A percentile compares a stretch with the other conserved stretches of the same genome.
Evolutionary conservation across 1,140 invertebrate genomes (phyloP).

Genomic region (Lanistes nyassanus): DNA sequence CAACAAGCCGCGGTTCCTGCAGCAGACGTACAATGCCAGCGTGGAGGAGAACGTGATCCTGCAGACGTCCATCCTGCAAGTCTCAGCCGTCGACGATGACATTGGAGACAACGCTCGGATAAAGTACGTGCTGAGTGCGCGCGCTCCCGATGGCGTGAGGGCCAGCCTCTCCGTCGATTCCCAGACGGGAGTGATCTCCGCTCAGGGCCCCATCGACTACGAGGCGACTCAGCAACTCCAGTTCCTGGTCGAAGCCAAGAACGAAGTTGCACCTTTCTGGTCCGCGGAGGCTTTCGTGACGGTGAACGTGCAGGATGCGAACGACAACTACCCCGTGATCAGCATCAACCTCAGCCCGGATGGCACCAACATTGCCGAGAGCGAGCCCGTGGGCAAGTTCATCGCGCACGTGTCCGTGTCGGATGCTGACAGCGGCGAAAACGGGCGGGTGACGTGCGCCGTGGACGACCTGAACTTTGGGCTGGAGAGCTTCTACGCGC

Average conservation of each 20-base stretch:
- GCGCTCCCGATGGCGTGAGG: constrained; percentile 87
- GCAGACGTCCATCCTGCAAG: constrained; percentile 40
- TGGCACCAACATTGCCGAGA: constrained; percentile 44
- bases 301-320: constrained; percentile 52
- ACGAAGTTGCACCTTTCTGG: constrained; percentile 43
- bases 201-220: constrained; percentile 76
- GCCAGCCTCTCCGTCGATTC: constrained; percentile 82
- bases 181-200: constrained; percentile 49
- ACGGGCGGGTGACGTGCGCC: constrained; percentile 52
- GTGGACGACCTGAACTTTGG: constrained; percentile 41
- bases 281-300: constrained; percentile 40
- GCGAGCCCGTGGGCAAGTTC: constrained; percentile 42
- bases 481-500: constrained; percentile 31
- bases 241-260: constrained; percentile 48
- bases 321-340: constrained; percentile 57
- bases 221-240: constrained; percentile 70
- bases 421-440: constrained; percentile 56
- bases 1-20: constrained; percentile 51
- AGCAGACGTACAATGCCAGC: constrained; percentile 66
- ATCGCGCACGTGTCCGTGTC: constrained; percentile 56
- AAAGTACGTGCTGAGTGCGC: constrained; percentile 78
- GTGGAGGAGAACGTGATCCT: constrained; percentile 74
- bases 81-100: constrained; percentile 58
- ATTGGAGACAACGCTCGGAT: constrained; percentile 54
- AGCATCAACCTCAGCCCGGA: constrained; percentile 46